Conservation (phyloP, 2,113 vertebrate species). For the Turdus rufiventris region DNA sequence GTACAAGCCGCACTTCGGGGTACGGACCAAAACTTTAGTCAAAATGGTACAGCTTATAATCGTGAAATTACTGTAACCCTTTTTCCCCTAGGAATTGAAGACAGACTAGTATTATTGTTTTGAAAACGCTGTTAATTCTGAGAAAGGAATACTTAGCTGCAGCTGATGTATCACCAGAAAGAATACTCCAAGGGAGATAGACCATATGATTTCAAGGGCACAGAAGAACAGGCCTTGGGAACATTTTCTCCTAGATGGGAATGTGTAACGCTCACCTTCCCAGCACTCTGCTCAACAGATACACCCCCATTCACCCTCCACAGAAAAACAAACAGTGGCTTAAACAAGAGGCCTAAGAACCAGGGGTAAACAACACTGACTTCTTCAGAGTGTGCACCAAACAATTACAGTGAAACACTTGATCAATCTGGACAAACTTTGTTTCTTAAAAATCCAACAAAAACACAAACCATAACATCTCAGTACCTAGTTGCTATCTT, state of each 20-base stretch:
- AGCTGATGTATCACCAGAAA: neutral
- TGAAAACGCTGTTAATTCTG: neutral
- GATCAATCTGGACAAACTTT: neutral
- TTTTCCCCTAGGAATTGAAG: neutral
- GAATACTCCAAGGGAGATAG: neutral
- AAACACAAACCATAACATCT: neutral
- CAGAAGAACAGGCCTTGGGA: neutral
- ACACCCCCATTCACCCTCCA: no score
- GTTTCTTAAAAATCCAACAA: neutral
- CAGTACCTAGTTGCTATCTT: neutral
- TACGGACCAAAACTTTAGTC: no score
- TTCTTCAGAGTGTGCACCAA: neutral
- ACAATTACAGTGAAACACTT: neutral
- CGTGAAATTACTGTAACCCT: no score
- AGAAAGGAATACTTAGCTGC: neutral
- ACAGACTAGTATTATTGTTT: neutral
- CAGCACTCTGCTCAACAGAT: rapidly evolving
- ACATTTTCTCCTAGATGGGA: neutral
- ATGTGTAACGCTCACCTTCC: neutral
- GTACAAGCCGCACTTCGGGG: no score
- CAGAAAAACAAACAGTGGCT: neutral
- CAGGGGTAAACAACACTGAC: neutral
- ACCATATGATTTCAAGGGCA: neutral
- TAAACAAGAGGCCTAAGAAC: neutral
- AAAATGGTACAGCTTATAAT: no score